These are phyloP conservation scores for Coremacera marginata DNA, from an alignment of 2,888 invertebrate species.

Conservation along the genomic window DNA sequence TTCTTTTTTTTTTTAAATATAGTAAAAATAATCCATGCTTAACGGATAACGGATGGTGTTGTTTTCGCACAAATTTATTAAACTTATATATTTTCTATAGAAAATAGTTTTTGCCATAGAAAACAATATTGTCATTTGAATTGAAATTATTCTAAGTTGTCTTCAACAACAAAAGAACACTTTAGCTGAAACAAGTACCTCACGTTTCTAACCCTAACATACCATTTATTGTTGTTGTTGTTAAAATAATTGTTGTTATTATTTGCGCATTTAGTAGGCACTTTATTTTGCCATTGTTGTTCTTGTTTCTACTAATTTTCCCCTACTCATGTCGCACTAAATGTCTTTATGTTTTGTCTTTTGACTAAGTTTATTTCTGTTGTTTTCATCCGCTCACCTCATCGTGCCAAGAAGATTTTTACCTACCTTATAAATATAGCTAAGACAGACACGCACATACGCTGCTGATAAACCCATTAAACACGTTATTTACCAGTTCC, in stretches of 20 bases:
- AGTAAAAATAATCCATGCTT: too few relatives aligned
- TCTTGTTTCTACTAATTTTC: neutral
- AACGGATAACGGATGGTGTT: too few relatives aligned
- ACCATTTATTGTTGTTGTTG: conserved; percentile 41
- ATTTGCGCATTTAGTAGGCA: conserved; percentile 62
- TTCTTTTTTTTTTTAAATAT: too few relatives aligned
- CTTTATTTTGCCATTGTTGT: conserved; percentile 43
- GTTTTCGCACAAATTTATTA: too few relatives aligned
- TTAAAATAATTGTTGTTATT: conserved; percentile 58
- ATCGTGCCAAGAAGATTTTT: neutral
- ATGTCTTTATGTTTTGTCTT: neutral
- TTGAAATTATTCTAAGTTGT: neutral
- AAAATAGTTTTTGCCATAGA: too few relatives aligned
- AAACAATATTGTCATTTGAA: too few relatives aligned
- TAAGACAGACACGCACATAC: conserved; percentile 38
- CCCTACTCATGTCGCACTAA: conserved; percentile 1
- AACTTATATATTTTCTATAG: too few relatives aligned
- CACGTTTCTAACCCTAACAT: conserved; percentile 28
- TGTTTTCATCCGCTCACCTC: neutral
- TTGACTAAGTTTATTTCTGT: neutral
- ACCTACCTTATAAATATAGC: conserved; percentile 29
- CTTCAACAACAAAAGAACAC: neutral
- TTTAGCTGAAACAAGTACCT: neutral
- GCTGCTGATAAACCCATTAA: conserved; percentile 35
- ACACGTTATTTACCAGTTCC: conserved; percentile 33